Evolutionary conservation across 2,888 invertebrate genomes (phyloP).

Genomic region (Priocnemis perturbator): DNA sequence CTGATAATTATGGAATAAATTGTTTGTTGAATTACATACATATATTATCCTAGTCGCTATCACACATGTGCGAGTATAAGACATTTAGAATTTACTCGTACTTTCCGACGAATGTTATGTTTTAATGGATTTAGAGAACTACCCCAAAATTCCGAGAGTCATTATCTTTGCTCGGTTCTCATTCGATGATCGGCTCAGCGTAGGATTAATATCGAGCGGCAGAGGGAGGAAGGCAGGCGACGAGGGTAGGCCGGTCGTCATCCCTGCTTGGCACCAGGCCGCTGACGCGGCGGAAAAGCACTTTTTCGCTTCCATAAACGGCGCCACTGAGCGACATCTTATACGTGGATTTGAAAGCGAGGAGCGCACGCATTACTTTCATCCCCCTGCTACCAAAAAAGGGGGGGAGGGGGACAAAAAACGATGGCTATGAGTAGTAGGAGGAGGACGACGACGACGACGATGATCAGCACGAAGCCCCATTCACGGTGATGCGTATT

Average conservation of each 20-base stretch:
- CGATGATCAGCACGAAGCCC: conserved; percentile 10
- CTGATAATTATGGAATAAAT: too few species aligned
- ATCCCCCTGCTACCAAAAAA: conserved; percentile 3
- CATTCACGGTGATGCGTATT: conserved; percentile 28
- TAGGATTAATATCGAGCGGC: conserved; percentile 19
- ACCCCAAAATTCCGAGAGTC: too few species aligned
- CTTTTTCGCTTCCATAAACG: conserved; percentile 38
- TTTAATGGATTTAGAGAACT: too few species aligned
- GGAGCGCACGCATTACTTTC: conserved; percentile 4
- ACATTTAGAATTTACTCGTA: too few species aligned
- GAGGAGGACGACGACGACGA: conserved; percentile 3
- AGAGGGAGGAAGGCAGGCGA: not conserved
- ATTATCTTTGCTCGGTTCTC: conserved; percentile 10
- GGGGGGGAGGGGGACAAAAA: too few species aligned
- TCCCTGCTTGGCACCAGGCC: conserved; percentile 28
- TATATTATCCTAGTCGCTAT: too few species aligned
- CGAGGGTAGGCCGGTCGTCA: conserved; percentile 14
- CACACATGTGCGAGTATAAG: too few species aligned
- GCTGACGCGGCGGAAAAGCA: conserved; percentile 40
- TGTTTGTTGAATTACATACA: too few species aligned
- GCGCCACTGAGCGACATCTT: not conserved
- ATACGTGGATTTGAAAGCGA: not conserved
- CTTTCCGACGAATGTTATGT: too few species aligned
- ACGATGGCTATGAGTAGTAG: conserved; percentile 5
- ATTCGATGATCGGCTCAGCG: conserved; percentile 28